phyloP scores from a whole-genome alignment of 1,140 invertebrate genomes.

The Phortica variegata region DNA sequence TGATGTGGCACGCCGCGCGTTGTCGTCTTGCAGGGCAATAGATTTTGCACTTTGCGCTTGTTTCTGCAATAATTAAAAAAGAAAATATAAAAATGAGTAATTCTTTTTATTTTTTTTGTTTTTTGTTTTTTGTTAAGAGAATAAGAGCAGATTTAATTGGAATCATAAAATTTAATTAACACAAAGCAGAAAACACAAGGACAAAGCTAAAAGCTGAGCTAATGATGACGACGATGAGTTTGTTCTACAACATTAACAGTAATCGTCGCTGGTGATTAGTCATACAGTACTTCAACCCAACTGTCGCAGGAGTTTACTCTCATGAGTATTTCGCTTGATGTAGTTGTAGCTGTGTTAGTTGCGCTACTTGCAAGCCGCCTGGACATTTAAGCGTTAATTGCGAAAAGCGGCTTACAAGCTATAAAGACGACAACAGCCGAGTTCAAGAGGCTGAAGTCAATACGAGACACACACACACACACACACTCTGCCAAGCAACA shows the following conservation, averaged over 20 bases:
- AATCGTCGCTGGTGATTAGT: neutral
- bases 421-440: neutral
- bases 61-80: conserved; percentile 62
- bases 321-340: too few species aligned
- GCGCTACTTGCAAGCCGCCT: too few species aligned
- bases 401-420: conserved; percentile 12
- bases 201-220: neutral
- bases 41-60: conserved; percentile 71
- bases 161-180: neutral
- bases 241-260: neutral
- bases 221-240: too few species aligned
- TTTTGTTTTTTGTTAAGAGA: too few species aligned
- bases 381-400: conserved; percentile 14
- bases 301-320: too few species aligned
- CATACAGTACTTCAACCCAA: too few species aligned
- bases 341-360: too few species aligned
- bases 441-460: too few species aligned
- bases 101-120: neutral
- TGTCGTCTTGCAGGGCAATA: conserved; percentile 69
- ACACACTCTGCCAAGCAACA: too few species aligned
- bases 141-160: too few species aligned
- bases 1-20: conserved; percentile 60
- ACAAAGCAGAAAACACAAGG: neutral
- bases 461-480: too few species aligned
- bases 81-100: conserved; percentile 9